These are phyloP conservation scores for Fratercula arctica DNA, from an alignment of 2,797 vertebrate species.

Conservation along the genomic window DNA sequence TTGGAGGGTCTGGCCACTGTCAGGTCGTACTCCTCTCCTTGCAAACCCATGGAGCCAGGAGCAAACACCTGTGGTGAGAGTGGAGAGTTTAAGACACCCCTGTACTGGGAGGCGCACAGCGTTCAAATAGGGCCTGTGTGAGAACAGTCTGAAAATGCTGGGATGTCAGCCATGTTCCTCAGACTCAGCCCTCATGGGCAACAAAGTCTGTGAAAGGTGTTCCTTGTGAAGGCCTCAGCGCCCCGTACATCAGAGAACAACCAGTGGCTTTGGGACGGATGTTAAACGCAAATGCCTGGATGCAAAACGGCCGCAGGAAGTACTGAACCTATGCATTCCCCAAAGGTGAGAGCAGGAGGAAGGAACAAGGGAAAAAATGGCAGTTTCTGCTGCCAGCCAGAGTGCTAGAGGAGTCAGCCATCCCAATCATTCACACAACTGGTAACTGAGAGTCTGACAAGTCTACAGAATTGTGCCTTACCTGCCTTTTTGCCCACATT, in stretches of 20 bases:
- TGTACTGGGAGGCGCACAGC: background rate
- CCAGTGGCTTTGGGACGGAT: background rate
- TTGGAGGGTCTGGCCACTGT: background rate
- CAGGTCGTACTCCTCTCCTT: background rate
- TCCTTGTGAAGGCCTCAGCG: background rate
- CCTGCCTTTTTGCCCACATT: background rate
- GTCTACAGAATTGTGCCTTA: background rate
- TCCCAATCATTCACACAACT: background rate
- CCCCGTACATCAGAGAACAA: background rate
- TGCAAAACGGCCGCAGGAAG: background rate
- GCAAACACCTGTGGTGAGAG: background rate
- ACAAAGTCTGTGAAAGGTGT: background rate
- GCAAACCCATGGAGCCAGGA: background rate
- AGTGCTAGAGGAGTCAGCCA: background rate
- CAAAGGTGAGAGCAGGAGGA: background rate
- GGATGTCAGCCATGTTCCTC: background rate
- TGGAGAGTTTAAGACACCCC: background rate
- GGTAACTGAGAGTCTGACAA: background rate
- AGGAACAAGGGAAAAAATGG: background rate
- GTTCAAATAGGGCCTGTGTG: background rate
- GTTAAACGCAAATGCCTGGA: background rate
- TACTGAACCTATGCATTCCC: background rate
- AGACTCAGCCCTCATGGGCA: background rate
- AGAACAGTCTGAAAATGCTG: background rate
- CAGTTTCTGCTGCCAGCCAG: background rate